phyloP scores from a whole-genome alignment of 2,888 invertebrate genomes.

The Athrips mouffetella region DNA sequence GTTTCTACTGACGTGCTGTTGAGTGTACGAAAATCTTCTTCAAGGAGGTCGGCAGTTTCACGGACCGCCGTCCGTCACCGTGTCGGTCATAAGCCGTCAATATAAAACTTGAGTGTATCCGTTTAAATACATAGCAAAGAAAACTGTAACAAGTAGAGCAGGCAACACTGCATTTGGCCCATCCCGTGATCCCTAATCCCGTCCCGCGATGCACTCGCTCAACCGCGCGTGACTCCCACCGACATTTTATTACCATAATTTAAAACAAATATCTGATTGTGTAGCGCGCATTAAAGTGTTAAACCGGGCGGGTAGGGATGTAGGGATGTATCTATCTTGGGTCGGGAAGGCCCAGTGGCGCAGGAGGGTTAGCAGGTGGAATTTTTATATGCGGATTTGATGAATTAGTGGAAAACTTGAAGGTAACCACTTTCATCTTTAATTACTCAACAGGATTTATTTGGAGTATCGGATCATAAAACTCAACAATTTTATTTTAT shows the following conservation, averaged over 20 bases:
- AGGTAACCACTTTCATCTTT: background rate
- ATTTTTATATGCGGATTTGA: background rate
- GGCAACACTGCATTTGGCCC: constrained; percentile 3
- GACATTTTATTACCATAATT: constrained; percentile 80
- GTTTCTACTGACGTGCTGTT: too few relatives aligned
- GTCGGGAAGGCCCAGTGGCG: background rate
- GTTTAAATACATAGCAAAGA: too few relatives aligned
- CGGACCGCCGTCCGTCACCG: too few relatives aligned
- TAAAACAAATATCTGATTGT: constrained; percentile 81
- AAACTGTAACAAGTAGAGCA: too few relatives aligned
- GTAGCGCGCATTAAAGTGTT: constrained; percentile 77
- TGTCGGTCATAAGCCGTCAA: too few relatives aligned
- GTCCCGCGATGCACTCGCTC: constrained; percentile 62
- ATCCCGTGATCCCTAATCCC: constrained; percentile 23
- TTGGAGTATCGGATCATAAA: too few relatives aligned
- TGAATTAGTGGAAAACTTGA: too few relatives aligned
- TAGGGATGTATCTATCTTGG: constrained; percentile 55
- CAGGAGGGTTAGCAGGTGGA: background rate
- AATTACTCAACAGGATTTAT: too few relatives aligned
- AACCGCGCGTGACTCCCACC: constrained; percentile 73
- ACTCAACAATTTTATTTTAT: too few relatives aligned
- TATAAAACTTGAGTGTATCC: too few relatives aligned
- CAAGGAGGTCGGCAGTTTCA: too few relatives aligned
- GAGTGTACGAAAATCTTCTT: too few relatives aligned
- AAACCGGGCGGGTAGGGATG: constrained; percentile 55